Percentiles rank a stretch among this genome's conserved stretches.
Evolutionary conservation across 2,113 vertebrate genomes (phyloP).

Genomic region (Antigone vipio): DNA sequence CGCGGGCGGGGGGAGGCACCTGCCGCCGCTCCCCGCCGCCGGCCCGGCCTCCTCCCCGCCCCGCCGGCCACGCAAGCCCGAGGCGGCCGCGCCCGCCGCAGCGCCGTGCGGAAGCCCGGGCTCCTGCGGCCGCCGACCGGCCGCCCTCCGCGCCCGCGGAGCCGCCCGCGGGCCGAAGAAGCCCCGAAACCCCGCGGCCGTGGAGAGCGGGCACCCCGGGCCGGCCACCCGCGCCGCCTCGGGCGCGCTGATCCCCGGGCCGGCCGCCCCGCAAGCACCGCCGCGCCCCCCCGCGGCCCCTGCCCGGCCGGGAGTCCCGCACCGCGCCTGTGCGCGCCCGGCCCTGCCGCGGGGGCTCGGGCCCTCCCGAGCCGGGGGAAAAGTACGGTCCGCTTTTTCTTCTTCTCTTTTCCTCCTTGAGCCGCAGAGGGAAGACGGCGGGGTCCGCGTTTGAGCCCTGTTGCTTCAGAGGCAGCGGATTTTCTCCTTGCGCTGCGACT

Average conservation of each 20-base stretch:
- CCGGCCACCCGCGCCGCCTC: neutral
- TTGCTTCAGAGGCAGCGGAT: neutral
- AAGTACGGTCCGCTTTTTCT: rapidly evolving
- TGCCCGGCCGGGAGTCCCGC: neutral
- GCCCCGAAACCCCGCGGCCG: neutral
- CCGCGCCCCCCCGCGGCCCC: too few relatives aligned
- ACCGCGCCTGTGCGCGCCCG: neutral
- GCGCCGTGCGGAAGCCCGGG: neutral
- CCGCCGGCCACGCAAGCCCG: neutral
- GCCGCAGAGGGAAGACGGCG: rapidly evolving
- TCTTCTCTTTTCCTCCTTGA: neutral
- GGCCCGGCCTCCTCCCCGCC: neutral
- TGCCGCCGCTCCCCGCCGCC: neutral
- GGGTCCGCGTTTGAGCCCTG: neutral
- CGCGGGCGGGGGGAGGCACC: neutral
- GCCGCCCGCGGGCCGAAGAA: too few relatives aligned
- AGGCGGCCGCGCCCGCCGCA: too few relatives aligned
- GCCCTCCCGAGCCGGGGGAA: neutral
- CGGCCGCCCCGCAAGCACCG: neutral
- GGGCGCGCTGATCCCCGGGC: too few relatives aligned
- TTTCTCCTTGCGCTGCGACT: neutral
- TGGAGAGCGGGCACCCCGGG: neutral
- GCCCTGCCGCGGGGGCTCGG: neutral
- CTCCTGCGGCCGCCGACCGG: neutral
- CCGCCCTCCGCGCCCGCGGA: too few relatives aligned